A percentile compares a stretch with the other conserved stretches of the same genome.
phyloP scores from a whole-genome alignment of 1,140 invertebrate genomes.

The Holcopasites calliopsidis region DNA sequence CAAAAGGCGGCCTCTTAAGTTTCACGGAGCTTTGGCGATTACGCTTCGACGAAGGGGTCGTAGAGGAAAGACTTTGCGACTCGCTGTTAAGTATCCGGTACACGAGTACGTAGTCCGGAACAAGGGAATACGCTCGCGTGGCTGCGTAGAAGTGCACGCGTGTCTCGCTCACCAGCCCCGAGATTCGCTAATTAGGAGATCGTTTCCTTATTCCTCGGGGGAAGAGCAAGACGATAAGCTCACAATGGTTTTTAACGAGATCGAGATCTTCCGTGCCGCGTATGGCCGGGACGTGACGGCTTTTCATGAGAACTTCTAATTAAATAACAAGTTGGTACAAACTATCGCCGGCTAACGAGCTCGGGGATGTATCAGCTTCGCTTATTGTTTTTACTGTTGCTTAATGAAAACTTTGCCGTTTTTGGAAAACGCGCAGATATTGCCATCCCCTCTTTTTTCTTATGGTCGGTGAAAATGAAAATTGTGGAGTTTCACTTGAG shows the following conservation, averaged over 20 bases:
- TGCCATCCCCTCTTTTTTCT: too few species aligned
- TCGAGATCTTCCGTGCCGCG: background rate
- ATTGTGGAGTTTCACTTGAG: too few species aligned
- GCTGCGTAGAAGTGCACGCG: background rate
- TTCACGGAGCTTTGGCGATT: constrained; percentile 61
- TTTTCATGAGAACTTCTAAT: constrained; percentile 19
- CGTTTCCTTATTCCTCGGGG: background rate
- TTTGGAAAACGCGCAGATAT: background rate
- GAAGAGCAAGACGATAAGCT: background rate
- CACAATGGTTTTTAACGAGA: constrained; percentile 25
- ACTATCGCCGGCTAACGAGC: constrained; percentile 15
- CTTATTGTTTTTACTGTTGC: constrained; percentile 13
- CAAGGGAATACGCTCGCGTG: constrained; percentile 2
- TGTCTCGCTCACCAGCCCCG: background rate
- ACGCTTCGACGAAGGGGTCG: constrained; percentile 39
- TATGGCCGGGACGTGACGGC: background rate
- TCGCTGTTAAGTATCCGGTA: constrained; percentile 56
- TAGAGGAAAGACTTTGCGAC: constrained; percentile 18
- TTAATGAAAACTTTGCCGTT: background rate
- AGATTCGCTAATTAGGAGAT: constrained; percentile 18
- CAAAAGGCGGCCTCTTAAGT: constrained; percentile 62
- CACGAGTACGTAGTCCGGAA: constrained; percentile 20
- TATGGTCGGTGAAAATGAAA: background rate
- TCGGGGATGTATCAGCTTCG: background rate
- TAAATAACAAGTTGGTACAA: constrained; percentile 29